phyloP scores from a whole-genome alignment of 2,113 vertebrate species.

The Ascaphus truei region DNA sequence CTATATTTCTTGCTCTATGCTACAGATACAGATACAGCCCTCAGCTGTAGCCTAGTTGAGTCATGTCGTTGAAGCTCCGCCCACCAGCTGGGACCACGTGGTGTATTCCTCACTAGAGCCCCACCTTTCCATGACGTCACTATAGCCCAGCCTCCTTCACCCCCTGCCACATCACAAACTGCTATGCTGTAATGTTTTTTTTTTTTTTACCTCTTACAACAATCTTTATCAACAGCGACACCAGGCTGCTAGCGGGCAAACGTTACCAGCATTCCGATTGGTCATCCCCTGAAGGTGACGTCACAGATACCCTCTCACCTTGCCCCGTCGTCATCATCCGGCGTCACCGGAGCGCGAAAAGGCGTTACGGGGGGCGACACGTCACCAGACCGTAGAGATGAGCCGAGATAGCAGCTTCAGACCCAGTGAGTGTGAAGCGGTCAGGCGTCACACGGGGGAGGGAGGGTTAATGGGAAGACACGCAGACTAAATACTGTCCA shows the following conservation, averaged over 20 bases:
- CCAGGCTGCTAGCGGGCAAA: no score
- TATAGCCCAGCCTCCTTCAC: background rate
- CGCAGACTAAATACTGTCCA: no score
- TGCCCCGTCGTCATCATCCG: no score
- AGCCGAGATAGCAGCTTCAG: slow-evolving; percentile 29
- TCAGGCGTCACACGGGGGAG: no score
- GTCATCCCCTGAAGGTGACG: no score
- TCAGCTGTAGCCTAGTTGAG: no score
- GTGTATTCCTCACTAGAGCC: background rate
- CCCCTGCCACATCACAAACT: slow-evolving; percentile 19
- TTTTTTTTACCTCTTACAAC: background rate
- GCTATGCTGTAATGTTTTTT: background rate
- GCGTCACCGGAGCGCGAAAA: background rate
- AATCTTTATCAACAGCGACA: background rate
- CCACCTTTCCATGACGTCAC: background rate
- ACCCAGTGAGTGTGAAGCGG: background rate
- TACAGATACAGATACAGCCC: no score
- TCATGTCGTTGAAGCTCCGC: no score
- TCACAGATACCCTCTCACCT: no score
- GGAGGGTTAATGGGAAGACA: no score
- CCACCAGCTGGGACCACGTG: background rate
- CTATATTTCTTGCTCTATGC: no score
- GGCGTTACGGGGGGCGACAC: background rate
- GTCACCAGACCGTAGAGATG: background rate
- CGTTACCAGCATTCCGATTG: no score